Percentiles rank a stretch among this genome's conserved stretches.
phyloP scores from a whole-genome alignment of 2,797 vertebrate genomes.

The Aulostomus chinensis region DNA sequence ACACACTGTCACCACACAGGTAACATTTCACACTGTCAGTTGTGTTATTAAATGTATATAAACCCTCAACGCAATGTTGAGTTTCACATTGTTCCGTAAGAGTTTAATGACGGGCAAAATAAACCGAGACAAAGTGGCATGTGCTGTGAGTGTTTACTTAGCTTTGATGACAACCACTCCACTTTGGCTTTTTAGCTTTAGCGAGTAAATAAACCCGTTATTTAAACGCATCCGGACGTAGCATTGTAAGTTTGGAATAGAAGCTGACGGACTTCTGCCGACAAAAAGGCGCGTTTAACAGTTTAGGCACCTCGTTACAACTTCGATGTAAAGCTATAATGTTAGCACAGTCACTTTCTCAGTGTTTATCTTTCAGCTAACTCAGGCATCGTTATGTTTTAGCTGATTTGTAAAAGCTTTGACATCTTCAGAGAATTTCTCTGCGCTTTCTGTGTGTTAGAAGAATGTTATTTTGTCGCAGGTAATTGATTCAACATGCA shows the following conservation, averaged over 20 bases:
- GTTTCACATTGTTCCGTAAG: not conserved
- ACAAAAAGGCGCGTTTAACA: not conserved
- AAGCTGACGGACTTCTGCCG: not conserved
- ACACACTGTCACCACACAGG: slow-evolving; percentile 57
- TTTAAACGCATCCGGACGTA: not conserved
- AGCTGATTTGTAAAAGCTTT: slow-evolving; percentile 8
- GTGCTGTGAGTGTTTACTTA: slow-evolving; percentile 40
- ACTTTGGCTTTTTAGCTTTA: slow-evolving; percentile 17
- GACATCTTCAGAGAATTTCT: not conserved
- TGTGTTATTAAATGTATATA: not conserved
- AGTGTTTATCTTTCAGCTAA: not conserved
- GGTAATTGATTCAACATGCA: not conserved
- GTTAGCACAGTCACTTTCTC: slow-evolving; percentile 19
- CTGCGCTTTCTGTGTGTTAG: not conserved
- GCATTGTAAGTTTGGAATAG: not conserved
- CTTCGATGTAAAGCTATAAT: not conserved
- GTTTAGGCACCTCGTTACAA: not conserved
- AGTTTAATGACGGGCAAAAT: not conserved
- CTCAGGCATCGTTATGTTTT: not conserved
- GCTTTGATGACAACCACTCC: slow-evolving; percentile 38
- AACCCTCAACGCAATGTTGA: not conserved
- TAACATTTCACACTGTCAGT: slow-evolving; percentile 42
- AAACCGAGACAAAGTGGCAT: slow-evolving; percentile 19
- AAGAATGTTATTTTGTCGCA: not conserved
- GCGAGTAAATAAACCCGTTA: slow-evolving; percentile 3